Conservation (phyloP, 2,113 vertebrate genomes). For the Muntiacus reevesi region DNA sequence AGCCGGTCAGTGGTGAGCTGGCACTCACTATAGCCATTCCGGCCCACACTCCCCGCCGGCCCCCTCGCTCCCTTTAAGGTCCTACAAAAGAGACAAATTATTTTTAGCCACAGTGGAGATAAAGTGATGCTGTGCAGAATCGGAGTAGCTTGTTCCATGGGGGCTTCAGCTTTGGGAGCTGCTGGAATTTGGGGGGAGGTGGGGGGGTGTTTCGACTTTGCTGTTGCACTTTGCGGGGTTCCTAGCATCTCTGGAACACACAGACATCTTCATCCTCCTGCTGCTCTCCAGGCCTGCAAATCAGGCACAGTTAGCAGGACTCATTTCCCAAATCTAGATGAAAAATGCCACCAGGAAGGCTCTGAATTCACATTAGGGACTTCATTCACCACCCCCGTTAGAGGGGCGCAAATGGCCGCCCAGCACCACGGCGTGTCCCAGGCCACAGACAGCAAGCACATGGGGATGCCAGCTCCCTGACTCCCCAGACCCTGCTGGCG, state of each 20-base stretch:
- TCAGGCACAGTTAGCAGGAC: neutral
- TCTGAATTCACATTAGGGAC: neutral
- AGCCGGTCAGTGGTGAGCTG: accelerated
- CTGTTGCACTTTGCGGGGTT: neutral
- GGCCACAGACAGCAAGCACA: neutral
- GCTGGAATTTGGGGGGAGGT: neutral
- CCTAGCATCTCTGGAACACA: neutral
- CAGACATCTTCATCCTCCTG: neutral
- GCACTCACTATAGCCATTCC: accelerated
- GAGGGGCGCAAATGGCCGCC: neutral
- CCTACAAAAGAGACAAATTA: neutral
- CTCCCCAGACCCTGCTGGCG: neutral
- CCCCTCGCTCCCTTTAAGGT: too few species aligned
- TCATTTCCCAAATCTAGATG: neutral
- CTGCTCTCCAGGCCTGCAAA: neutral
- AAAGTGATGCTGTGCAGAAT: neutral
- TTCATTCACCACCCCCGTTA: neutral
- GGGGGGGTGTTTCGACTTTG: neutral
- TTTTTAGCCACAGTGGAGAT: neutral
- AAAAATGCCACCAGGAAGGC: neutral
- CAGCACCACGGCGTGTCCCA: accelerated
- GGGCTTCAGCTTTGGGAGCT: neutral
- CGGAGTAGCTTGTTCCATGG: neutral
- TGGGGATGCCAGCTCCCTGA: neutral
- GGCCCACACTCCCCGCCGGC: accelerated